These are phyloP conservation scores for Sarcoramphus papa DNA, from an alignment of 2,797 vertebrate species.

Conservation along the genomic window DNA sequence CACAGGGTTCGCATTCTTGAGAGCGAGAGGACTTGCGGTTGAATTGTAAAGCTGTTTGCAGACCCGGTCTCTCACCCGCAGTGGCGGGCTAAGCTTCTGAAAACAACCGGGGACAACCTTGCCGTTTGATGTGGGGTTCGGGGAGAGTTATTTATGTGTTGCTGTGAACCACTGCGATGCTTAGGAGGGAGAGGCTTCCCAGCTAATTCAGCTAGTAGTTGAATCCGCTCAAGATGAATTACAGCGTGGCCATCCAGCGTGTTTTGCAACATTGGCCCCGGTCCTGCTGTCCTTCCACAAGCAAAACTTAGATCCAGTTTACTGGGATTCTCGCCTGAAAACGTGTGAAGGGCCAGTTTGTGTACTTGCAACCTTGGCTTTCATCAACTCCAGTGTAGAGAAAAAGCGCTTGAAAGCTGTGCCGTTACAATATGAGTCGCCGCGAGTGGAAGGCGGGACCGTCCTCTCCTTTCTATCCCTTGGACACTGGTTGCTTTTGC, in stretches of 20 bases:
- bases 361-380: neutral
- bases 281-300: neutral
- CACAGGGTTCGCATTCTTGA: constrained; percentile 40
- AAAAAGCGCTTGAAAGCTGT: neutral
- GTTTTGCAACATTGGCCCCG: neutral
- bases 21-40: constrained; percentile 54
- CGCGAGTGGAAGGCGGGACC: neutral
- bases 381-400: neutral
- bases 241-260: neutral
- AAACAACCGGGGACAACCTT: constrained; percentile 70
- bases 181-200: constrained; percentile 72
- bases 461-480: neutral
- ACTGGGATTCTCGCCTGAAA: neutral
- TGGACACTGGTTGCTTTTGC: neutral
- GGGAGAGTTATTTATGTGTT: constrained; percentile 74
- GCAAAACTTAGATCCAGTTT: neutral
- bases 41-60: constrained; percentile 44
- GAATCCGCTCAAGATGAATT: neutral
- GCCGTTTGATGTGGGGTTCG: constrained; percentile 79
- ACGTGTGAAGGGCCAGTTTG: neutral
- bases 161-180: neutral
- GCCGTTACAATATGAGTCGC: accelerated
- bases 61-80: constrained; percentile 46
- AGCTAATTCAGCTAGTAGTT: constrained; percentile 57
- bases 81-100: constrained; percentile 52